phyloP scores from a whole-genome alignment of 2,888 invertebrate species.

The Clivina fossor region DNA sequence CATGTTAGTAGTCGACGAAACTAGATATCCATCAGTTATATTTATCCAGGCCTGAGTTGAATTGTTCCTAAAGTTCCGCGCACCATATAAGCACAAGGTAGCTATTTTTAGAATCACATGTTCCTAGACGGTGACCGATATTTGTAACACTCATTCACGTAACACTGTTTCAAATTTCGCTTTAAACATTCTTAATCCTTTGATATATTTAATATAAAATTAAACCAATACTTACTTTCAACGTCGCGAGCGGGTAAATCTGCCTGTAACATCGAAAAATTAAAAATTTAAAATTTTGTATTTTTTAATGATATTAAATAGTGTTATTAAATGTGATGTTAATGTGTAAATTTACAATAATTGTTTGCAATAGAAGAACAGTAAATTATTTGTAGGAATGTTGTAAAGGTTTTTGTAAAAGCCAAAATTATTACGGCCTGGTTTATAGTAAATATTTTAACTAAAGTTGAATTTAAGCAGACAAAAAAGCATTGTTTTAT shows the following conservation, averaged over 20 bases:
- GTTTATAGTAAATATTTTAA: too few species aligned
- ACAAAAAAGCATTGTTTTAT: too few species aligned
- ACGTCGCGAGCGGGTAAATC: conserved; percentile 85
- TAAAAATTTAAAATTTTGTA: conserved; percentile 6
- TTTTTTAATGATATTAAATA: background rate
- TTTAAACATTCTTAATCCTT: background rate
- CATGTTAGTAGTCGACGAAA: too few species aligned
- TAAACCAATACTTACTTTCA: conserved; percentile 74
- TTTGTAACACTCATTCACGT: conserved; percentile 9
- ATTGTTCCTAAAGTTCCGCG: too few species aligned
- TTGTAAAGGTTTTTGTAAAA: too few species aligned
- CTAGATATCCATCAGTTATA: too few species aligned
- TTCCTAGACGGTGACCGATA: conserved; percentile 3
- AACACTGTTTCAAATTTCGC: background rate
- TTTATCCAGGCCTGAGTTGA: too few species aligned
- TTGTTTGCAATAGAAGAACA: background rate
- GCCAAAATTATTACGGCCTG: too few species aligned
- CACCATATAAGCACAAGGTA: conserved; percentile 33
- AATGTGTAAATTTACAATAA: background rate
- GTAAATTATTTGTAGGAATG: too few species aligned
- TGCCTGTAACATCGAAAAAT: conserved; percentile 65
- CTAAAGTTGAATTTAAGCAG: too few species aligned
- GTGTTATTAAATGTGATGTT: too few species aligned
- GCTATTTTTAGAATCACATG: conserved; percentile 25
- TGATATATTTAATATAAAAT: conserved; percentile 1